Evolutionary conservation across 1,140 invertebrate species (phyloP).

Genomic region (Euschistus heros): DNA sequence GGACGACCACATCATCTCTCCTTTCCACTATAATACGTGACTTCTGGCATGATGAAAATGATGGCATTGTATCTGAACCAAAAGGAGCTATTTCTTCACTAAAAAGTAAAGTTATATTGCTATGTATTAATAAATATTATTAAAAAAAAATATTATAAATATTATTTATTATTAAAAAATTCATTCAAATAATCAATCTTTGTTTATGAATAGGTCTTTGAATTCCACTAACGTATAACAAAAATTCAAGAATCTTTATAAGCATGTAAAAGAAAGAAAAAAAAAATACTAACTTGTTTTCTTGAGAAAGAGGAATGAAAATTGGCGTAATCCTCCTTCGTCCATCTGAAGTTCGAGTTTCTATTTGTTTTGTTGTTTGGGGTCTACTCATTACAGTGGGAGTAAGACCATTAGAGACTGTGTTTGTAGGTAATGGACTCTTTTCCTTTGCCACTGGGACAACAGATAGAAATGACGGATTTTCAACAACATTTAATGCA

Average conservation of each 20-base stretch:
- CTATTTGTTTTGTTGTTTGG: slow-evolving; percentile 69
- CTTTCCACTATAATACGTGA: slow-evolving; percentile 75
- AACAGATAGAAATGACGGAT: slow-evolving; percentile 22
- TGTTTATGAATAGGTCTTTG: too few species aligned
- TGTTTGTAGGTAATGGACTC: background rate
- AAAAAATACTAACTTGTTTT: slow-evolving; percentile 6
- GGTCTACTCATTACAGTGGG: slow-evolving; percentile 28
- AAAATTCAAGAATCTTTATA: too few species aligned
- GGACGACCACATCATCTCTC: slow-evolving; percentile 54
- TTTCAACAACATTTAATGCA: slow-evolving; percentile 26
- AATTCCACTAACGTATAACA: background rate
- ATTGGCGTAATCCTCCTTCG: slow-evolving; percentile 90
- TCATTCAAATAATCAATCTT: slow-evolving; percentile 1
- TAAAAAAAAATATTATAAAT: background rate
- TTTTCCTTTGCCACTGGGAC: background rate
- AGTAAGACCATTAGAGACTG: background rate
- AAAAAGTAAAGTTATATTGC: slow-evolving; percentile 31
- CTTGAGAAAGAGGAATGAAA: slow-evolving; percentile 61
- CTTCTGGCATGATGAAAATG: slow-evolving; percentile 64
- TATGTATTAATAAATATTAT: too few species aligned
- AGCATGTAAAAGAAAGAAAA: too few species aligned
- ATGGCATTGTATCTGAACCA: slow-evolving; percentile 36
- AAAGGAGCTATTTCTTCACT: slow-evolving; percentile 46
- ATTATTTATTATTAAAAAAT: background rate
- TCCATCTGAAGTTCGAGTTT: slow-evolving; percentile 87